Base-by-base conservation (phyloP, 1,140 invertebrate species). In the Calliphora vicina region DNA sequence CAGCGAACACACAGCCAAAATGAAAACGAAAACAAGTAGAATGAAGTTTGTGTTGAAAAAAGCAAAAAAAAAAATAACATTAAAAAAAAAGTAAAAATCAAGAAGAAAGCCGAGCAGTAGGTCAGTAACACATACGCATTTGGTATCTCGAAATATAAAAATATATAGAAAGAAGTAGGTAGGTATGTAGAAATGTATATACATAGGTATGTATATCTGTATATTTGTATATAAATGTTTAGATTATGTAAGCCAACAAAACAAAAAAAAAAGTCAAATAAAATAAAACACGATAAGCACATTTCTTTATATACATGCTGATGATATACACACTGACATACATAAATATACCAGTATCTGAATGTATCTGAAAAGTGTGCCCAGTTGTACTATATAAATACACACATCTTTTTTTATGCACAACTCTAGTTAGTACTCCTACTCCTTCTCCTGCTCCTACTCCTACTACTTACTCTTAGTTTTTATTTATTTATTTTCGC, bases 101-200 rank as follows among this genome's bases (percentile, higher is more conserved):
- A 23, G 67, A 27, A 72, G 6, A 78, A 78, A 43, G 23, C 73
- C 35, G 74, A 78, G 23, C 74, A 78, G 74, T 78, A 78, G 74
- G 74, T 78, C 74, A 78, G 74, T 78, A 78, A 78, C 74, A 78
- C 74, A 78, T 67, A 67, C 61, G 61, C 61, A 67, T 67, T 67
- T 23, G 61, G 61, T 67, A 67, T 23, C 61, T 67, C 61, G 17
- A 50, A 50, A 50, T 50, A n/a, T 50, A 50, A 35, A 35, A 17
- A 27, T n/a, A 74, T 29, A 74, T 29, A 74, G 25, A n/a, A n/a
- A n/a, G n/a, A n/a, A n/a, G n/a, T n/a, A n/a, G 23, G 10, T 57
- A 57, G 13, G 17, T 57, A 35, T 35, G 35, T 35, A 35, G 35
- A 8, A 35, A 5, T 35, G 35, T 35, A 35, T 1, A 5, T 35